Evolutionary conservation across 2,113 vertebrate species (phyloP), one percentile per base, ranked within the genome.

Genomic region (Progne subis): DNA sequence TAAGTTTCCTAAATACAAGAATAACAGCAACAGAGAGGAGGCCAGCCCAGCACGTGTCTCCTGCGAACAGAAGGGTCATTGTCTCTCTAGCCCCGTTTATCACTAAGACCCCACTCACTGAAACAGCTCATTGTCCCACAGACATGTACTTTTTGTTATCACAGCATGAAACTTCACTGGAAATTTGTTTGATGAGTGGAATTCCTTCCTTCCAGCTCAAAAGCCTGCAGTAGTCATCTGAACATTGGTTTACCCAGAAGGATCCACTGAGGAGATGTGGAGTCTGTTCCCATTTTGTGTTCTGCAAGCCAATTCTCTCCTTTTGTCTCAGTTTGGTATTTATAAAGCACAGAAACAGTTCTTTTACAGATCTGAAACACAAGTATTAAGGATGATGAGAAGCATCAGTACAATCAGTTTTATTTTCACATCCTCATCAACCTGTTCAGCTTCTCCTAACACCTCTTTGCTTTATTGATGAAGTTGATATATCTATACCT

Each of bases 111-210:
- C 12, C 18, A 19, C 71, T 75, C 59, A 65, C 55, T 94, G 70
- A 90, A 82, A 63, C 70, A 89, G n/a, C 71, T 74, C 86, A 86
- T 91, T 91, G 67, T 94, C 87, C 57, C 55, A 82, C 70, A 91
- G 78, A 87, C 50, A 67, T 89, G n/a, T 32, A n/a, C 25, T 64
- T 91, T 78, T 43, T 57, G 18, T 82, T 82, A 61, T 82, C 70
- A 65, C 78, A 91, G 81, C 86, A 39, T 59, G 89, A 76, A 82
- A 71, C 82, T 94, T 92, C 70, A 86, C 32, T 64, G 87, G 69
- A 91, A 75, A 57, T 87, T 82, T 91, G 41, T 65, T 63, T 89
- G 78, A 92, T 67, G 37, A 78, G 55, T 31, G 60, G 25, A 87
- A 76, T 57, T 72, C 37, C 52, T 82, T 75, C 69, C 77, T 71